Conservation (phyloP, 1,140 invertebrate genomes). For the Galendromus occidentalis region DNA sequence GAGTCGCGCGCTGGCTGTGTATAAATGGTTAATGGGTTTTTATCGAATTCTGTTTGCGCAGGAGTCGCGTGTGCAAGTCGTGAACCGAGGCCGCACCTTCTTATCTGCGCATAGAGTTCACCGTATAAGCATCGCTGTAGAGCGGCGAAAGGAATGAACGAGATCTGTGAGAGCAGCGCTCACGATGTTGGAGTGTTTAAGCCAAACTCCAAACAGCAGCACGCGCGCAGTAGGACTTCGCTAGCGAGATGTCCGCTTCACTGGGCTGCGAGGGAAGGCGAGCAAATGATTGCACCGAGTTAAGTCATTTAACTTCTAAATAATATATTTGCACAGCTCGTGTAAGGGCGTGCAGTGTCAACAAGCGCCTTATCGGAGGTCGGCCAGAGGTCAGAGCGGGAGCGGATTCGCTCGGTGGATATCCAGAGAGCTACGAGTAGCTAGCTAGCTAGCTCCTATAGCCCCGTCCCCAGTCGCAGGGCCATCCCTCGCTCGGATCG, state of each 20-base stretch:
- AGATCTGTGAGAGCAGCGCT: too few species aligned
- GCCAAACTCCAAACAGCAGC: not conserved
- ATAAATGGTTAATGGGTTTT: constrained; percentile 9
- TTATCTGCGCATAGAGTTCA: not conserved
- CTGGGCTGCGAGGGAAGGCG: too few species aligned
- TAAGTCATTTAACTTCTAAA: constrained; percentile 11
- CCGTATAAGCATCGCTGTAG: too few species aligned
- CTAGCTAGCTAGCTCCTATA: too few species aligned
- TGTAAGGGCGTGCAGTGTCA: constrained; percentile 8
- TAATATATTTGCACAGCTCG: constrained; percentile 9
- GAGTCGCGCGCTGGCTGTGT: too few species aligned
- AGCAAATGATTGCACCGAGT: not conserved
- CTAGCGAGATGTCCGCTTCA: too few species aligned
- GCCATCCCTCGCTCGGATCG: too few species aligned
- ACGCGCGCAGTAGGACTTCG: too few species aligned
- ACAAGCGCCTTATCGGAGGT: constrained; percentile 10
- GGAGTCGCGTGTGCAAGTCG: constrained; percentile 1
- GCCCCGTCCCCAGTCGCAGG: too few species aligned
- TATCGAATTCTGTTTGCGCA: constrained; percentile 11
- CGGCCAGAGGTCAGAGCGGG: not conserved
- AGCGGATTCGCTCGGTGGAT: not conserved
- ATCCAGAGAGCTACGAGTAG: too few species aligned
- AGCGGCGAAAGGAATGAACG: too few species aligned
- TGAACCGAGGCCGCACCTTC: constrained; percentile 7
- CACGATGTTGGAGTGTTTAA: not conserved